A percentile compares a stretch with the other conserved stretches of the same genome.
phyloP scores from a whole-genome alignment of 2,888 invertebrate genomes.

The Drosophila longiperda region DNA sequence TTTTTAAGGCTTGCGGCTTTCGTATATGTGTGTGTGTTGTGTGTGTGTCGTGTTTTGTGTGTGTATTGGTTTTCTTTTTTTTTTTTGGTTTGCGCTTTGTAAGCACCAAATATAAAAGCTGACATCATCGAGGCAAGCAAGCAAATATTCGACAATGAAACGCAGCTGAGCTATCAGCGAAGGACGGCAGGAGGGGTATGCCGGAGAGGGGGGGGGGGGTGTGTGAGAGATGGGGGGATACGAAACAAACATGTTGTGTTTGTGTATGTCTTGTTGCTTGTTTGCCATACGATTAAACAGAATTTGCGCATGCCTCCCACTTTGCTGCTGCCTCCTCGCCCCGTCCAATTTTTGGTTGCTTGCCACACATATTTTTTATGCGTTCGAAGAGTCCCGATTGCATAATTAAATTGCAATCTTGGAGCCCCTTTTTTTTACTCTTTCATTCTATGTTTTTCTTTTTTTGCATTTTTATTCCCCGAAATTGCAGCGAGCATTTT shows the following conservation, averaged over 20 bases:
- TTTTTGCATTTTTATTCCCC: conserved; percentile 3
- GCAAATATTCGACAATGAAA: conserved; percentile 64
- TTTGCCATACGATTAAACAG: conserved; percentile 32
- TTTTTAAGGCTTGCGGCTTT: conserved; percentile 54
- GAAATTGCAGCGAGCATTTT: conserved; percentile 36
- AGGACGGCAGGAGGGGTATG: too few species aligned
- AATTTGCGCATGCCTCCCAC: background rate
- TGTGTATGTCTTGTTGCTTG: conserved; percentile 26
- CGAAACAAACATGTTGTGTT: conserved; percentile 38
- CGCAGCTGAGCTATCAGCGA: conserved; percentile 62
- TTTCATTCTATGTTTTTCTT: conserved; percentile 6
- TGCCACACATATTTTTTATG: conserved; percentile 10
- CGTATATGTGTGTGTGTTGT: conserved; percentile 28
- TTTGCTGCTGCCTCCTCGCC: background rate
- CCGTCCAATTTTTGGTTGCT: conserved; percentile 5
- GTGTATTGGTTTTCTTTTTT: conserved; percentile 32
- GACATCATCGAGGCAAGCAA: conserved; percentile 65
- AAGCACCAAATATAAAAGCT: conserved; percentile 73
- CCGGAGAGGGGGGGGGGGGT: background rate
- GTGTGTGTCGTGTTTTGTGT: conserved; percentile 17
- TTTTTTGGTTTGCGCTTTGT: conserved; percentile 35
- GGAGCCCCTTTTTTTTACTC: too few species aligned
- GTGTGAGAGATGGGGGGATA: background rate
- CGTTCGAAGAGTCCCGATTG: conserved; percentile 1
- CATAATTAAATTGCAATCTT: conserved; percentile 11